Evolutionary conservation across 2,888 invertebrate genomes (phyloP).

Genomic region (Heliconius aoede): DNA sequence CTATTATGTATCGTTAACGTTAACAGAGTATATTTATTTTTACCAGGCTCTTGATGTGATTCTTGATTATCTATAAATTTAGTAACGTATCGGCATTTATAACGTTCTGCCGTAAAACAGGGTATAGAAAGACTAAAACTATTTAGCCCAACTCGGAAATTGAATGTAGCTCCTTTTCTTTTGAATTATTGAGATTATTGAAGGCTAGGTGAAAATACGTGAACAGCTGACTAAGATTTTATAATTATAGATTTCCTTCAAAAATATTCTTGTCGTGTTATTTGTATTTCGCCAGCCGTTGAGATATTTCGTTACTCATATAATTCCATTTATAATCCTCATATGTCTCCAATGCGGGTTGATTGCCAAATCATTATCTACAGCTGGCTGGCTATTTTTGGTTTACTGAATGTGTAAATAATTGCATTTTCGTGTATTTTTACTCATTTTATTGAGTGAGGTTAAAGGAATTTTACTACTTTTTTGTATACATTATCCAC

Average conservation of each 20-base stretch:
- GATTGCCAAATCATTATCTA: constrained; percentile 55
- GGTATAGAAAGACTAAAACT: neutral
- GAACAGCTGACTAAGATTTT: constrained; percentile 9
- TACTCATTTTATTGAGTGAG: neutral
- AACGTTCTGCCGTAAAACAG: neutral
- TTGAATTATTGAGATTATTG: neutral
- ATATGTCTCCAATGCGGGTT: constrained; percentile 42
- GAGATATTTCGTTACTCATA: constrained; percentile 46
- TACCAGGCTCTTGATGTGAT: neutral
- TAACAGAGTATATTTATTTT: neutral
- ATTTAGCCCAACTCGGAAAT: neutral
- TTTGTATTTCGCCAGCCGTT: constrained; percentile 28
- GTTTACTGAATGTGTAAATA: constrained; percentile 23
- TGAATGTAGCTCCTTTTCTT: neutral
- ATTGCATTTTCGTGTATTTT: constrained; percentile 7
- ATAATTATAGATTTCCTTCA: constrained; percentile 12
- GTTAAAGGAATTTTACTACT: neutral
- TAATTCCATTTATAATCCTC: constrained; percentile 49
- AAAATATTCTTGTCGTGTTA: constrained; percentile 25
- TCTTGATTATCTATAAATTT: neutral
- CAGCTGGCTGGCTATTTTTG: constrained; percentile 51
- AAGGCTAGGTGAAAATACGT: neutral
- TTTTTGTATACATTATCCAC: neutral
- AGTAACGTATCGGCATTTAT: neutral
- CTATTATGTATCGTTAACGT: neutral